Evolutionary conservation across 2,113 vertebrate species (phyloP).

Genomic region (Tonatia bakeri): DNA sequence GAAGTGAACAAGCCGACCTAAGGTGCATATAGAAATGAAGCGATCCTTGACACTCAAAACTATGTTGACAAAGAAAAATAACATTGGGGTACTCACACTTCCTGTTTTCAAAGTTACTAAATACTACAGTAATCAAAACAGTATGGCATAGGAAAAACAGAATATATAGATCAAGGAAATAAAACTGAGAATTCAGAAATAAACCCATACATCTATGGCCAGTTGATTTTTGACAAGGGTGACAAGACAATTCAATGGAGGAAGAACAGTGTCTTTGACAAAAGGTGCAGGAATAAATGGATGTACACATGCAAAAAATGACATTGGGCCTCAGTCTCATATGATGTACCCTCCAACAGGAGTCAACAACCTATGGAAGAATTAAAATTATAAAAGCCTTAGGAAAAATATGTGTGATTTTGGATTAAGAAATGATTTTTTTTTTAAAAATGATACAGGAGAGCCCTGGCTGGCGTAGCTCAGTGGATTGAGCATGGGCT

Average conservation of each 20-base stretch:
- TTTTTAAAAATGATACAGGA: not conserved
- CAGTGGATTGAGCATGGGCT: too few species aligned
- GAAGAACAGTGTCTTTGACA: not conserved
- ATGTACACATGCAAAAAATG: not conserved
- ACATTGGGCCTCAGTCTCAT: not conserved
- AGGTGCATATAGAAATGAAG: not conserved
- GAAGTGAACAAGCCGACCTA: not conserved
- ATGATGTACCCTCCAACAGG: not conserved
- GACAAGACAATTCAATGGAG: not conserved
- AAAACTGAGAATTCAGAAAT: too few species aligned
- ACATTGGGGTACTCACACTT: not conserved
- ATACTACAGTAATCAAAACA: not conserved
- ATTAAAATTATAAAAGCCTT: not conserved
- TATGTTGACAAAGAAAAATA: not conserved
- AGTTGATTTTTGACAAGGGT: too few species aligned
- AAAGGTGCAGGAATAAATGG: not conserved
- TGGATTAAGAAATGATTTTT: not conserved
- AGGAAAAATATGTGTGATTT: not conserved
- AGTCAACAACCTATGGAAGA: not conserved
- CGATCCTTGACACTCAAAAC: not conserved
- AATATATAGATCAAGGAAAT: too few species aligned
- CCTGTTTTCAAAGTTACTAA: not conserved
- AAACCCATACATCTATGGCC: too few species aligned
- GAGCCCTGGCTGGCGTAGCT: too few species aligned
- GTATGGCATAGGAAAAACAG: too few species aligned